Base-by-base conservation (phyloP, 2,888 invertebrate species). In the Ommatoiulus sabulosus region DNA sequence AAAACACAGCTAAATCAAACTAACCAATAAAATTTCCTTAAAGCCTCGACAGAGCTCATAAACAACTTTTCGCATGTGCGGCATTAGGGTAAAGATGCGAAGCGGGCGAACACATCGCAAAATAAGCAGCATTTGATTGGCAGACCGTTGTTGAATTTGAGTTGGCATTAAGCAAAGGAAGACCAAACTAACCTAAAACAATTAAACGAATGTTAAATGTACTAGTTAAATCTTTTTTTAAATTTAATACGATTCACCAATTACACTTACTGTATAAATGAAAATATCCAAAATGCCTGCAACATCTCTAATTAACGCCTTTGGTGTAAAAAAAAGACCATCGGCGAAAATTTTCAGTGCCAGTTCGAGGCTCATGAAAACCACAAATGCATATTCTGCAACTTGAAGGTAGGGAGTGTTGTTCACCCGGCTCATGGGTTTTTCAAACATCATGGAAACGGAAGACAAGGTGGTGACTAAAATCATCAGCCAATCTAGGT, bases 401-500 rank as follows among this genome's bases (percentile, higher is more conserved):
- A 94, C 92, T 94, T 94, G 92, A 85, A 99, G 93, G 43, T 96
- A 96, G n/a, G 96, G 96, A 91, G 97, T 96, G 92, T 99, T 97
- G 97, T 98, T 98, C 35, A 99, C 97, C 89, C 99, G 95, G 92
- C 96, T 96, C 88, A 95, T 95, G 0, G 99, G 99, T 0, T 98
- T 99, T 93, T 99, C 99, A 92, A 99, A 98, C 96, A 99, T 98
- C 99, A 99, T 99, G 0, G 99, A 99, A 88, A 98, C 95, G 92
- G 99, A 99, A 0, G 99, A 99, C 15, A 99, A 93, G 0, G 99
- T 98, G 0, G 99, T 99, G 87, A 98, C 97, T 92, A 97, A 96
- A 90, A 99, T 99, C 99, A 99, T 99, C 1, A 98, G 96, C 99
- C 99, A 99, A 93, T 99, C 99, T 92, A 99, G 94, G 92, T 99